phyloP scores from a whole-genome alignment of 2,888 invertebrate species.

The Yponomeuta evonymella region DNA sequence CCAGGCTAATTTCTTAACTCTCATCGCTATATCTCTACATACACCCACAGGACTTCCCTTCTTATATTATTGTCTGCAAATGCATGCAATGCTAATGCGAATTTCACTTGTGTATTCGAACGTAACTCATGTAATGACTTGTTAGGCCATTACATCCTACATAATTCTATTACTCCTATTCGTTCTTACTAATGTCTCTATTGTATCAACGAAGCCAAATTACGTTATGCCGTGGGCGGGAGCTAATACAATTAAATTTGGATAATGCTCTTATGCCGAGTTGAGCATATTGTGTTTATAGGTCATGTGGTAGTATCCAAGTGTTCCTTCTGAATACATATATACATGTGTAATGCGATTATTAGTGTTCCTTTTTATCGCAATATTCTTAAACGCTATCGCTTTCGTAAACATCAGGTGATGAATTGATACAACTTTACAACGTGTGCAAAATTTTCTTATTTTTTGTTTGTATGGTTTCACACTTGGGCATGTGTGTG shows the following conservation, averaged over 20 bases:
- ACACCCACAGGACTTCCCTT: too few relatives aligned
- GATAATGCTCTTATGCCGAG: neutral
- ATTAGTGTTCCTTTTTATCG: neutral
- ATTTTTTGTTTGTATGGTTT: too few relatives aligned
- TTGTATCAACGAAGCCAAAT: neutral
- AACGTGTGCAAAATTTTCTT: neutral
- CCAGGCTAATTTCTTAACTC: too few relatives aligned
- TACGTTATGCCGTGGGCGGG: neutral
- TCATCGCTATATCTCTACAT: too few relatives aligned
- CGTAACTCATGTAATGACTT: neutral
- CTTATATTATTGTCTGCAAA: neutral
- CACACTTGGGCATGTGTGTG: too few relatives aligned
- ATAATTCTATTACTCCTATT: neutral
- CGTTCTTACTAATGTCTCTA: neutral
- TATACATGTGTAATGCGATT: neutral
- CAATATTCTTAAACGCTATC: neutral
- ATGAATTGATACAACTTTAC: neutral
- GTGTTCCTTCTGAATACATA: neutral
- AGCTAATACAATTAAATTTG: neutral
- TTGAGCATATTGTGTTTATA: neutral
- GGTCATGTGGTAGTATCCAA: neutral
- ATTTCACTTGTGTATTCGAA: neutral
- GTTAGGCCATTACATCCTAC: neutral
- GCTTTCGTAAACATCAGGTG: neutral
- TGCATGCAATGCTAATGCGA: neutral